A percentile compares a stretch with the other conserved stretches of the same genome.
Conservation (phyloP, 1,140 invertebrate genomes). For the Choristoneura fumiferana region DNA sequence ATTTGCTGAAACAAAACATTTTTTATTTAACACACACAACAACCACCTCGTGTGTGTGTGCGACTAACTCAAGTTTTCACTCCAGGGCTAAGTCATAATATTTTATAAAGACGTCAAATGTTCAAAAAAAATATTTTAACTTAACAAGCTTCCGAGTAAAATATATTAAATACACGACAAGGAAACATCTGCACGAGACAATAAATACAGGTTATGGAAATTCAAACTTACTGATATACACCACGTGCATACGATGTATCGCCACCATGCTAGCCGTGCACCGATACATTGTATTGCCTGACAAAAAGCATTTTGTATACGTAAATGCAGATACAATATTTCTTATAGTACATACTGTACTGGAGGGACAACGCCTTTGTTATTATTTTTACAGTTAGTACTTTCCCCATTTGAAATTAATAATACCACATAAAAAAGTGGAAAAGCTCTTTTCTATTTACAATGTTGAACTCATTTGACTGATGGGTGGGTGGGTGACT, state of each 20-base stretch:
- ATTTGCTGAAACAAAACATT: no score
- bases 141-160: background rate
- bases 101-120: slow-evolving; percentile 2
- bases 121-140: background rate
- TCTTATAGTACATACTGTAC: background rate
- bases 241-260: background rate
- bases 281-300: background rate
- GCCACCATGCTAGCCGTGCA: background rate
- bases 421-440: background rate
- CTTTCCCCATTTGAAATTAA: background rate
- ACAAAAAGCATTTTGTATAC: background rate
- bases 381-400: background rate
- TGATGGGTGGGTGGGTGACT: no score
- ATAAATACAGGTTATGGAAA: slow-evolving; percentile 7
- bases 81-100: slow-evolving; percentile 4
- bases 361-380: slow-evolving; percentile 15
- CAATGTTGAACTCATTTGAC: background rate
- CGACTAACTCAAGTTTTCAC: background rate
- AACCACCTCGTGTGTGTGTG: background rate
- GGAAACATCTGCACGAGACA: slow-evolving; percentile 5
- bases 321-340: slow-evolving; percentile 11
- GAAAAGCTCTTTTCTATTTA: slow-evolving; percentile 7
- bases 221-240: background rate
- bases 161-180: background rate
- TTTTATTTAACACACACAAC: background rate